Evolutionary conservation across 2,888 invertebrate species (phyloP), one percentile per base, ranked within the genome.

Genomic region (Diarsia dahlii): DNA sequence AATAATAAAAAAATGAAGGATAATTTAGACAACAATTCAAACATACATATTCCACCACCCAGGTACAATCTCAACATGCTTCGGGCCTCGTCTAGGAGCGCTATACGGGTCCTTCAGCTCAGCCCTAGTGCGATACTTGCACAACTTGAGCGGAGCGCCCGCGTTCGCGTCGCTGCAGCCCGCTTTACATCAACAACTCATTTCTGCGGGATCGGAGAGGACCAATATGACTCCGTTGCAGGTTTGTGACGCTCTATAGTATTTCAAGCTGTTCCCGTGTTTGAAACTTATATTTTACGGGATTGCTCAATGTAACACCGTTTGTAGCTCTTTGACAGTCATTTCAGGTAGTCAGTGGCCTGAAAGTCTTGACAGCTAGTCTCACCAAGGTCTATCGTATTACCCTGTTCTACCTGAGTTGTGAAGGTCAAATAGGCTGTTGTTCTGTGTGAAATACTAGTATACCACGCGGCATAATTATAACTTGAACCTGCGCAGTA

Each of bases 111-210:
- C 98, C 85, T 98, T 98, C 95, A 98, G 98, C 48, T 97, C 98
- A 48, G 98, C 98, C 9, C 95, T 99, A 52, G 98, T 98, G 74
- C 97, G 98, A 67, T 98, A 98, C 91, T 97, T 98, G 66, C 98
- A 98, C 93, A 96, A 96, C 84, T 84, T 96, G 89, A 94, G 94
- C 78, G 94, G 94, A 5, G 90, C 95, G 54, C 91, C 94, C 2
- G 91, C 94, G 0, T 95, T 95, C 87, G 92, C 93, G 2, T 87
- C 93, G 2, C 88, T 95, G 67, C 95, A 95, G 85, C 94, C 95
- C 0, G 95, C 95, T 5, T 85, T 97, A 74, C 92, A 95, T 64
- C 96, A 95, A 73, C 96, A 96, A 58, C 91, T 96, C 39, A 88
- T 94, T 5, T 90, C 93, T 1, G 91, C 93, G 0, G 93, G 92